phyloP scores from a whole-genome alignment of 2,888 invertebrate species.

The Torymus texanus region DNA sequence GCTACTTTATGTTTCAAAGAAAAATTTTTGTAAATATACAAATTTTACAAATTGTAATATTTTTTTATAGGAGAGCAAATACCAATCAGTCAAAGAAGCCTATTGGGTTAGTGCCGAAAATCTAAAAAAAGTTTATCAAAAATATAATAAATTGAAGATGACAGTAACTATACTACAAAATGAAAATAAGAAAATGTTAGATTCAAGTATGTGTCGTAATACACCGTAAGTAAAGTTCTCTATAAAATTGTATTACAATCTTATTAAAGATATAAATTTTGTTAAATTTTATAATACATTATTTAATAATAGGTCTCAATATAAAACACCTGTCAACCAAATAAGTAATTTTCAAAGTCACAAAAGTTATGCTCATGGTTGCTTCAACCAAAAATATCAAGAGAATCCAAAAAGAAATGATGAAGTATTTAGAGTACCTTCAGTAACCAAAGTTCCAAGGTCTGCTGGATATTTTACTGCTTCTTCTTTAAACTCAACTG shows the following conservation, averaged over 20 bases:
- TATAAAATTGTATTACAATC: neutral
- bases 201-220: neutral
- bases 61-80: slow-evolving; percentile 42
- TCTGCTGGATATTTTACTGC: slow-evolving; percentile 47
- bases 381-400: neutral
- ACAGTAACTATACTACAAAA: slow-evolving; percentile 20
- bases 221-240: slow-evolving; percentile 11
- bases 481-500: slow-evolving; percentile 37
- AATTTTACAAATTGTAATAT: too few relatives aligned
- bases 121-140: slow-evolving; percentile 47
- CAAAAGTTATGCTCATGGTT: neutral
- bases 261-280: slow-evolving; percentile 4
- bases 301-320: slow-evolving; percentile 25
- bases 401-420: slow-evolving; percentile 19
- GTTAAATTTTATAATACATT: neutral
- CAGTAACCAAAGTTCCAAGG: slow-evolving; percentile 38
- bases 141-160: slow-evolving; percentile 50
- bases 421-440: slow-evolving; percentile 44
- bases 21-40: neutral
- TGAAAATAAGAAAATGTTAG: slow-evolving; percentile 18
- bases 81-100: slow-evolving; percentile 49
- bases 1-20: neutral
- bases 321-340: slow-evolving; percentile 34
- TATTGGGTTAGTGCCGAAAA: slow-evolving; percentile 44
- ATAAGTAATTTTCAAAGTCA: slow-evolving; percentile 7